A percentile compares a stretch with the other conserved stretches of the same genome.
Conservation (phyloP, 2,888 invertebrate species). For the Rhagonycha fulva region DNA sequence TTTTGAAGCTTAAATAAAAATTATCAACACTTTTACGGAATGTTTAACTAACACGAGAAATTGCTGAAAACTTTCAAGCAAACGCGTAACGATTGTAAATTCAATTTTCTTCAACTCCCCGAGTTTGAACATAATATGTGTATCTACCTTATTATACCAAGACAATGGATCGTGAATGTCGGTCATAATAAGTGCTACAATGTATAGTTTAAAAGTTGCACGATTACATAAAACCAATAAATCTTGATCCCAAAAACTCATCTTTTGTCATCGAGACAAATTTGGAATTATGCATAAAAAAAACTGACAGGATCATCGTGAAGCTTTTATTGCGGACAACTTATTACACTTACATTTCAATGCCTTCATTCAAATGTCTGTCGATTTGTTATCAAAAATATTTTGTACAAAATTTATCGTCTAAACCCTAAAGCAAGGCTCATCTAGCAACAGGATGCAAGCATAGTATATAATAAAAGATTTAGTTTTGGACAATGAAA, state of each 20-base stretch:
- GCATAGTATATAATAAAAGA: background rate
- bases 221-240: background rate
- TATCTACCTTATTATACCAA: background rate
- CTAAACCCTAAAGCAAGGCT: too few species aligned
- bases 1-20: background rate
- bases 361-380: too few species aligned
- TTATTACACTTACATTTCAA: too few species aligned
- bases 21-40: background rate
- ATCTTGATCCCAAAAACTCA: background rate
- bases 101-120: background rate
- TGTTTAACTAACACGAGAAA: background rate
- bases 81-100: background rate
- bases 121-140: background rate
- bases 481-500: background rate
- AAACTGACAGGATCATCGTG: too few species aligned
- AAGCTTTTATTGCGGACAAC: too few species aligned
- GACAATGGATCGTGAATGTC: background rate
- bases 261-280: too few species aligned
- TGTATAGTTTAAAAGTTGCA: background rate
- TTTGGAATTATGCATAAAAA: too few species aligned
- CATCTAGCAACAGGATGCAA: background rate
- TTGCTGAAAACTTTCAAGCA: background rate
- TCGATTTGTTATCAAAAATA: background rate
- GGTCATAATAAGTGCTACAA: background rate
- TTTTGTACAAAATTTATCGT: background rate